A percentile compares a stretch with the other conserved stretches of the same genome.
Conservation (phyloP, 2,113 vertebrate species). For the Lanius collurio region DNA sequence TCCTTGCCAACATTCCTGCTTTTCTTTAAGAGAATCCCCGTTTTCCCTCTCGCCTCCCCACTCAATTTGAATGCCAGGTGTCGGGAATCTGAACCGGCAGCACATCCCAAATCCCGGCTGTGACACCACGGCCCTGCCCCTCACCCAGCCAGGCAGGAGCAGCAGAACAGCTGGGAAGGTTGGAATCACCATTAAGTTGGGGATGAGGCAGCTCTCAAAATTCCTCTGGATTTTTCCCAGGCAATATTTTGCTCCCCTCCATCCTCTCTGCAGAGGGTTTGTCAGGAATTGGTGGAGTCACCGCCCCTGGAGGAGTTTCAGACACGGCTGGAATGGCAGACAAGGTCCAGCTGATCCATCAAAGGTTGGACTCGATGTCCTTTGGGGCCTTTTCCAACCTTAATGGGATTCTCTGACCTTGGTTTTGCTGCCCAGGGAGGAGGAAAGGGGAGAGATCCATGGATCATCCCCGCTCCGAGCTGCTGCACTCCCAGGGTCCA, state of each 20-base stretch:
- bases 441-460: background rate
- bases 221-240: background rate
- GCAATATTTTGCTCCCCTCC: background rate
- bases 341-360: background rate
- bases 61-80: background rate
- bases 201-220: background rate
- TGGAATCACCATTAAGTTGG: background rate
- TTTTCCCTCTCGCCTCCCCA: background rate
- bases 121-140: background rate
- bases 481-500: background rate
- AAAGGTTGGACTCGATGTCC: background rate
- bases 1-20: constrained; percentile 25
- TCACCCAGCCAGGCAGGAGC: background rate
- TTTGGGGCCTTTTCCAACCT: background rate
- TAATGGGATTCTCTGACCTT: background rate
- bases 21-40: background rate
- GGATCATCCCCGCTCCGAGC: background rate
- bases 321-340: background rate
- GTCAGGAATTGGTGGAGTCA: background rate
- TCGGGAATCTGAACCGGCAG: accelerated
- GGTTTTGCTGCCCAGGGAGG: background rate
- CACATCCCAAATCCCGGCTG: background rate
- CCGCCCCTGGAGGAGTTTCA: background rate
- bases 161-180: background rate
- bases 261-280: background rate